Base-by-base conservation (phyloP, 2,797 vertebrate genomes). In the Lycodopsis pacificus region DNA sequence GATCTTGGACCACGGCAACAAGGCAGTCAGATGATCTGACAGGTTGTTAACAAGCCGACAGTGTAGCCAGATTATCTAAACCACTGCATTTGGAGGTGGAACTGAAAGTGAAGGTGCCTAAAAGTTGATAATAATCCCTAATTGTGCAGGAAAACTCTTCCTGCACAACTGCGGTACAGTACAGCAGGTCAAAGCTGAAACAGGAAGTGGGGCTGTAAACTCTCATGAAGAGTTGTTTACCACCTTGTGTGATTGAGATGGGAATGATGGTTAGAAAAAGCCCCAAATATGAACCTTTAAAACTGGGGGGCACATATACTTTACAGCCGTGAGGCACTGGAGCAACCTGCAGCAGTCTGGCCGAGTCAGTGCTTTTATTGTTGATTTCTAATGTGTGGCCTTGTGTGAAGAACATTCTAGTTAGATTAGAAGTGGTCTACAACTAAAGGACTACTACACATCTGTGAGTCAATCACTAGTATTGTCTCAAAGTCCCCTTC, bases 341-440 rank as follows among this genome's bases (percentile, higher is more conserved):
- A 3, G 17, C n/a, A 22, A 38, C 48, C 1, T 53, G 32, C 32
- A 2, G 32, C 30, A 27, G 36, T 19, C 65, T 27, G 65, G 22
- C 65, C n/a, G 36, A 70, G 54, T 44, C 54, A 59, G 27, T 25
- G 67, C 25, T 46, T 22, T 19, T 53, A 14, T 19, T 74, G 34
- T 42, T 59, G 51, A 61, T 53, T 56, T 57, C 58, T 27, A 44
- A 62, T 17, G 22, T 48, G 4, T n/a, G 36, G 38, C 66, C 40
- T 49, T n/a, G 19, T 48, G 36, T 54, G 11, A 61, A 64, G 2
- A 13, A 49, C 32, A 34, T 57, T 10, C 48, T 36, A 49, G 14
- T 40, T 13, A 13, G 12, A 46, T 36, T 32, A 38, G 53, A 64
- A 62, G 11, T 25, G 4, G 36, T 64, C 34, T 14, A 19, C 36